Evolutionary conservation across 2,113 vertebrate genomes (phyloP), one percentile per base, ranked within the genome.

Genomic region (Fulmarus glacialis): DNA sequence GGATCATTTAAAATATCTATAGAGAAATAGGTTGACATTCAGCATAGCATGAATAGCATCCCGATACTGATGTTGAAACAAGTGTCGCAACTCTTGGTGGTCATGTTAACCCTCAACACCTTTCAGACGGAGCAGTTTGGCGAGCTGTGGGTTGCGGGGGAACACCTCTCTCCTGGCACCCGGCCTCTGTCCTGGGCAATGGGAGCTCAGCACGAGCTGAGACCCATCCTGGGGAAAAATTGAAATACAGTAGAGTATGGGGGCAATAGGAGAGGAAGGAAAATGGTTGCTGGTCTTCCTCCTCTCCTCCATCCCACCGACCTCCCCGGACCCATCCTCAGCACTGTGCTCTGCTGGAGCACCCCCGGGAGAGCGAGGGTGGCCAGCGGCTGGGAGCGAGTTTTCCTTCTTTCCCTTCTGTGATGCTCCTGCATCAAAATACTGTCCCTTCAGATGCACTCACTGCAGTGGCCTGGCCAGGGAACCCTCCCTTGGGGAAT

Each of bases 351-450:
- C 34, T 70, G 59, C 48, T 5, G 0, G 14, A 24, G 45, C 48
- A 68, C 8, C 17, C 15, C 19, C 0, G 2, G 22, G 14, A 17
- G 38, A 81, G 47, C 2, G 15, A 67, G 47, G 53, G 27, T 62
- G 47, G 62, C 20, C 15, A 9, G 4, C 2, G 2, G 12, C 17
- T 71, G 34, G 38, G 34, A 43, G 30, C 0, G 0, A 45, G 38
- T 38, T 85, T 94, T 66, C 66, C 34, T 55, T 82, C 38, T 67
- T 29, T 80, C 32, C 18, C 17, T 48, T 52, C 12, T 0, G 8
- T 26, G 27, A 45, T 26, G 29, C 10, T 93, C 18, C 45, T 45
- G 14, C 42, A 55, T 36, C 73, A 58, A 40, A 21, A 19, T 5
- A 20, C n/a, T 45, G 40, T 40, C 23, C 59, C 34, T 68, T 67